These are phyloP conservation scores for Sceloporus tristichus DNA, from an alignment of 2,113 vertebrate genomes.

Conservation along the genomic window DNA sequence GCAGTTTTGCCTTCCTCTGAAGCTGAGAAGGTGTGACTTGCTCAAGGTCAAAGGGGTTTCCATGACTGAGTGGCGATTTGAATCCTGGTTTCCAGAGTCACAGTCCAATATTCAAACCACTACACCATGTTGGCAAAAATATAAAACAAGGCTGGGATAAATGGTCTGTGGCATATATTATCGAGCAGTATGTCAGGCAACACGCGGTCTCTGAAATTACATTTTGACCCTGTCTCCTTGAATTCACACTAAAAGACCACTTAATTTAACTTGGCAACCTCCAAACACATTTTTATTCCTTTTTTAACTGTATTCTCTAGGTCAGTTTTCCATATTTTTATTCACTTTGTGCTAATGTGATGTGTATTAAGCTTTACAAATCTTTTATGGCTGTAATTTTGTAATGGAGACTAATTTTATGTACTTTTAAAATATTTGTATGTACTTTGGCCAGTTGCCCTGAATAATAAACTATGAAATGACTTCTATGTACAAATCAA, in stretches of 20 bases:
- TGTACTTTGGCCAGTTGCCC: conserved; percentile 22
- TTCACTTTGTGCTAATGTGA: not conserved
- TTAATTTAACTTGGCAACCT: not conserved
- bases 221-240: not conserved
- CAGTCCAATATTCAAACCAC: too few species aligned
- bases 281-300: conserved; percentile 3
- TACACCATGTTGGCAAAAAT: not conserved
- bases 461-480: conserved; percentile 22
- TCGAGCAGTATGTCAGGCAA: not conserved
- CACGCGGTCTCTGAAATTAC: not conserved
- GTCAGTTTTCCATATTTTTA: not conserved
- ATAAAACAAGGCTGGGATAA: not conserved
- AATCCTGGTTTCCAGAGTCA: too few species aligned
- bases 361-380: conserved; percentile 21
- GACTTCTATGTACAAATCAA: not conserved
- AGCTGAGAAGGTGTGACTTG: too few species aligned
- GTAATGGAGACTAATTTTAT: conserved; percentile 18
- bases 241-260: not conserved
- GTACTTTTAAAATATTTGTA: conserved; percentile 4
- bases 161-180: not conserved
- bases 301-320: not conserved
- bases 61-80: too few species aligned
- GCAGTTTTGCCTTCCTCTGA: too few species aligned
- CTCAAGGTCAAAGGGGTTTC: too few species aligned
- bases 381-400: conserved; percentile 27